Percentiles rank a stretch among this genome's conserved stretches.
Evolutionary conservation across 2,113 vertebrate genomes (phyloP).

Genomic region (Notechis scutatus): DNA sequence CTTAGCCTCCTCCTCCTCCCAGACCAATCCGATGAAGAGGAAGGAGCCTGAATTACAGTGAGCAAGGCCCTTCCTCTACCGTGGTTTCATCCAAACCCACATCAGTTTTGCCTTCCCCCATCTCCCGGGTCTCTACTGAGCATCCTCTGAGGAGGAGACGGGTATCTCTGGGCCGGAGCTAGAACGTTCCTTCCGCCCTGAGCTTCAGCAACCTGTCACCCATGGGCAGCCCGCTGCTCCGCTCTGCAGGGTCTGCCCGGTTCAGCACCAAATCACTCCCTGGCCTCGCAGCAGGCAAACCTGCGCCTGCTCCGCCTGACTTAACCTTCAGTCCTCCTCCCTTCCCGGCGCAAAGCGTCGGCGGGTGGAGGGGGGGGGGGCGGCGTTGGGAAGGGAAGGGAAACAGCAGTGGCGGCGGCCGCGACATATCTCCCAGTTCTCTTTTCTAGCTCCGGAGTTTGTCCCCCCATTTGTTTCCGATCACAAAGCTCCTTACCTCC

Average conservation of each 20-base stretch:
- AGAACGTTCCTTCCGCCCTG: not conserved
- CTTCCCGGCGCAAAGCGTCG: not conserved
- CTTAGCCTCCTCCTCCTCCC: not conserved
- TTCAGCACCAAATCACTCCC: slow-evolving; percentile 17
- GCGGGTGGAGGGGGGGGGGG: not conserved
- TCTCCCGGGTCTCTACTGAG: not conserved
- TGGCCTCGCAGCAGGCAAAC: not conserved
- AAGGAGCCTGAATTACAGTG: not conserved
- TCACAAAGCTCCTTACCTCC: not conserved
- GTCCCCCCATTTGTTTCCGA: not conserved
- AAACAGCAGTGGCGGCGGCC: too few species aligned
- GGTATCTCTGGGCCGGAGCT: not conserved
- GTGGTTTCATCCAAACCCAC: not conserved
- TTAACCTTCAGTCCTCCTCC: not conserved
- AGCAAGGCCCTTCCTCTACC: not conserved
- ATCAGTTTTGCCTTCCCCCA: too few species aligned
- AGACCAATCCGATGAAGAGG: not conserved
- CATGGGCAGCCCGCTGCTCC: not conserved
- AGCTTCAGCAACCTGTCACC: slow-evolving; percentile 10
- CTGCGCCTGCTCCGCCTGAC: not conserved
- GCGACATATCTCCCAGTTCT: not conserved
- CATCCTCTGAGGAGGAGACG: not conserved
- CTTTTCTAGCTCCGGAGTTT: not conserved
- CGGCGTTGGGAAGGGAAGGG: not conserved
- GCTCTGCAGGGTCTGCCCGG: slow-evolving; percentile 30